Evolutionary conservation across 2,113 vertebrate species (phyloP), one percentile per base, ranked within the genome.

Genomic region (Jaculus jaculus): DNA sequence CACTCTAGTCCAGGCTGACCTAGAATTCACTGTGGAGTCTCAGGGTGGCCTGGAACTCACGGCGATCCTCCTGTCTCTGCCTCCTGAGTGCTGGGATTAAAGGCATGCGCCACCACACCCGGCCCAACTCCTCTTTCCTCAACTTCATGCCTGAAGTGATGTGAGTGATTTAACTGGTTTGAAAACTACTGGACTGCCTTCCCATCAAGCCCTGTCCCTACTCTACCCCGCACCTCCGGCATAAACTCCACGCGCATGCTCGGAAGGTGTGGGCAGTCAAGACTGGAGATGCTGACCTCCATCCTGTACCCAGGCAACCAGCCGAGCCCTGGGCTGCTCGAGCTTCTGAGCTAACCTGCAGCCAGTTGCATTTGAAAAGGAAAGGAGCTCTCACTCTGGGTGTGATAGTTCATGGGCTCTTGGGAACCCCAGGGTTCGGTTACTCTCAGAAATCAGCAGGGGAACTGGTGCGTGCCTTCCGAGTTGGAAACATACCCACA

Each of bases 391-490:
- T 63, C 39, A 37, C n/a, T 77, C 20, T 65, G 65, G 63, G n/a
- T 68, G 66, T 71, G 85, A 77, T 37, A n/a, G 23, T 75, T 84
- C 82, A 92, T 47, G 23, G 54, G 74, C 81, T 86, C 92, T 89
- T 95, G 95, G 91, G 95, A 97, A 96, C 51, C 73, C 94, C 37
- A 1, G 89, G 23, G 81, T 75, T 61, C 11, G 42, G n/a, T 71
- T 63, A 34, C 94, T 97, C 96, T 93, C 95, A 96, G 94, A 80
- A 75, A 91, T 95, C 92, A 94, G 79, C 47, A 74, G 47, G 73
- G 47, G 95, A 95, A 92, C 63, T 91, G 78, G 1, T 90, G 95
- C 81, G 1, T 96, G 75, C 16, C 69, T 69, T 73, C 63, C 4
- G 28, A 79, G 69, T 78, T 47, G 39, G 92, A 81, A 95, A 95